Evolutionary conservation across 2,888 invertebrate species (phyloP).

Genomic region (Drosophila emarginata): DNA sequence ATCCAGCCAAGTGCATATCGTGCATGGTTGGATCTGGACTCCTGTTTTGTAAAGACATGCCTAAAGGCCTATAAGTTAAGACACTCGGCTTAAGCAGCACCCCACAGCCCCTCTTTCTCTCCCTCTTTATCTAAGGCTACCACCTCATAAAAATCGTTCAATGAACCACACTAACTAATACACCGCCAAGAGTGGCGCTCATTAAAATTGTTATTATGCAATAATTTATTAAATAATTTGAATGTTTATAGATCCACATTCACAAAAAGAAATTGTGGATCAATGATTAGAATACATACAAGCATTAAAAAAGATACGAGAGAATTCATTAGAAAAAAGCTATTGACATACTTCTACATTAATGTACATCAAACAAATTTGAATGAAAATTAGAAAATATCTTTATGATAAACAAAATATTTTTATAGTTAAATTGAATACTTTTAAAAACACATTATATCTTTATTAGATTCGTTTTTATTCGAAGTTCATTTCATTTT

Average conservation of each 20-base stretch:
- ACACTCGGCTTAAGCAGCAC: no score
- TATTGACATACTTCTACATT: not conserved
- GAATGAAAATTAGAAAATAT: no score
- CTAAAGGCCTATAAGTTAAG: not conserved
- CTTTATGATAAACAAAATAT: no score
- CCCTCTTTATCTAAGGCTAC: not conserved
- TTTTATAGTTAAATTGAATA: no score
- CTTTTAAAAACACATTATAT: no score
- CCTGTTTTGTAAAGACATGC: slow-evolving; percentile 1
- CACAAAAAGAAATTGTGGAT: not conserved
- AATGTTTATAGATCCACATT: slow-evolving; percentile 6
- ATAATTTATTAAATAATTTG: slow-evolving; percentile 5
- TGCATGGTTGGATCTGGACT: not conserved
- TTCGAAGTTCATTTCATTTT: no score
- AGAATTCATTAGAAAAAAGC: not conserved
- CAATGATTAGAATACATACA: not conserved
- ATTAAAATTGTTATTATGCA: slow-evolving; percentile 5
- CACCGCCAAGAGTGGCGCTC: not conserved
- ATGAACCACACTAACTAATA: not conserved
- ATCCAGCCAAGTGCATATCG: not conserved
- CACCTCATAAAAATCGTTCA: not conserved
- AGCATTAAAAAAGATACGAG: not conserved
- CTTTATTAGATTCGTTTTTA: no score
- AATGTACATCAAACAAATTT: no score
- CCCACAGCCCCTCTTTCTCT: not conserved